Evolutionary conservation across 2,888 invertebrate genomes (phyloP).

Genomic region (Chouioia cunea): DNA sequence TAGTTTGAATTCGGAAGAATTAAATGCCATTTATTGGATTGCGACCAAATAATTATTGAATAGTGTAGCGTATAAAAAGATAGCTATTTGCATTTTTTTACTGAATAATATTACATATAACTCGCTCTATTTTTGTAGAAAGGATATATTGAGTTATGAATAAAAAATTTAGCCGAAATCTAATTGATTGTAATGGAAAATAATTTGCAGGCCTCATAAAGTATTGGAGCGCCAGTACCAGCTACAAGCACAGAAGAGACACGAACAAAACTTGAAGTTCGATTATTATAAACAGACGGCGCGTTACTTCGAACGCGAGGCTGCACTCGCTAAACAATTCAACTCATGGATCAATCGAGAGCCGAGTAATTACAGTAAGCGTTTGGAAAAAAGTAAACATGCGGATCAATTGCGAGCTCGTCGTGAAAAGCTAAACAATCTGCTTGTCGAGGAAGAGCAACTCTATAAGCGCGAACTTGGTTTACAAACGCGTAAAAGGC

Average conservation of each 20-base stretch:
- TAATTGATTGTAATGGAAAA: no score
- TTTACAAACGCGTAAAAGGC: slow-evolving; percentile 28
- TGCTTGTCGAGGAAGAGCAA: slow-evolving; percentile 58
- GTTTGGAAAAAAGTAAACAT: slow-evolving; percentile 52
- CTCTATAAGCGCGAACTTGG: slow-evolving; percentile 54
- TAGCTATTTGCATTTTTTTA: no score
- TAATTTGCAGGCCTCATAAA: slow-evolving; percentile 53
- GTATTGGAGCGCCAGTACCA: slow-evolving; percentile 61
- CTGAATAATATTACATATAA: no score
- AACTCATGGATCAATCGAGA: slow-evolving; percentile 58
- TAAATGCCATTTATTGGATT: no score
- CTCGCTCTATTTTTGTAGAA: no score
- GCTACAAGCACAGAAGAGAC: slow-evolving; percentile 61
- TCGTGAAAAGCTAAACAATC: slow-evolving; percentile 53
- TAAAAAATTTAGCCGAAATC: no score
- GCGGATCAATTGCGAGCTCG: slow-evolving; percentile 54
- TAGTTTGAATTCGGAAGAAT: no score
- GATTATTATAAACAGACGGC: slow-evolving; percentile 59
- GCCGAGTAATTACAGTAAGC: slow-evolving; percentile 46
- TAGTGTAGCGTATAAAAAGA: no score
- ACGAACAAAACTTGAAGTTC: slow-evolving; percentile 56
- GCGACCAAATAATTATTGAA: no score
- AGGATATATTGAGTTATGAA: no score
- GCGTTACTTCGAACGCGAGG: slow-evolving; percentile 61
- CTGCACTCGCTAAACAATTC: slow-evolving; percentile 57